phyloP scores from a whole-genome alignment of 2,888 invertebrate genomes.

The Lampropteryx suffumata region DNA sequence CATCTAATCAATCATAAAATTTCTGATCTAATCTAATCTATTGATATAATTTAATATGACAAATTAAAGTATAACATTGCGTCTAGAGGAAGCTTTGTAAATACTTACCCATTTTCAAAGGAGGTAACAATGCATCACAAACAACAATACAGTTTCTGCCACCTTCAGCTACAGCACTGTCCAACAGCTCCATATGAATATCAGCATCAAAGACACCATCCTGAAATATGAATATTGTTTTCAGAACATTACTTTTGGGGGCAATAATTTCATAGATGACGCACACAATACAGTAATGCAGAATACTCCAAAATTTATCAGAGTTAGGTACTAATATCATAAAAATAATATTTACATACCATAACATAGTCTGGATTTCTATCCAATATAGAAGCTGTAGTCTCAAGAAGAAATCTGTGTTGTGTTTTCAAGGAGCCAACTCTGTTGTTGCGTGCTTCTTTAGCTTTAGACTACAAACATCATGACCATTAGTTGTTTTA shows the following conservation, averaged over 20 bases:
- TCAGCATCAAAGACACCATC: conserved; percentile 89
- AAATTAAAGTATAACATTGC: no score
- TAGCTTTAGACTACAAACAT: conserved; percentile 82
- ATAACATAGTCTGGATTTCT: conserved; percentile 81
- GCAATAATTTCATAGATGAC: no score
- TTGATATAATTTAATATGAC: no score
- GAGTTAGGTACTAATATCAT: no score
- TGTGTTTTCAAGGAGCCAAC: conserved; percentile 67
- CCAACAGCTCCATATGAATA: conserved; percentile 83
- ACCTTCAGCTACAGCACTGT: conserved; percentile 84
- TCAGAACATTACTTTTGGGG: no score
- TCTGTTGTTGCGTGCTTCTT: conserved; percentile 82
- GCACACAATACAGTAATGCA: no score
- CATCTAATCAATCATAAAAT: no score
- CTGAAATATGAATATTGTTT: conserved; percentile 47
- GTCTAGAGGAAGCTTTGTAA: no score
- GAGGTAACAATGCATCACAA: conserved; percentile 85
- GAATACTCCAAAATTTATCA: no score
- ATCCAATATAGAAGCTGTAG: conserved; percentile 83
- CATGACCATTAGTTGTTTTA: conserved; percentile 25
- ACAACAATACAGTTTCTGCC: conserved; percentile 85
- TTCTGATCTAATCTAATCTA: no score
- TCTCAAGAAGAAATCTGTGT: conserved; percentile 87
- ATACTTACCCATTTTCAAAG: conserved; percentile 84
- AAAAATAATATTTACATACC: conserved; percentile 50